Evolutionary conservation across 2,113 vertebrate species (phyloP).

Genomic region (Odocoileus virginianus): DNA sequence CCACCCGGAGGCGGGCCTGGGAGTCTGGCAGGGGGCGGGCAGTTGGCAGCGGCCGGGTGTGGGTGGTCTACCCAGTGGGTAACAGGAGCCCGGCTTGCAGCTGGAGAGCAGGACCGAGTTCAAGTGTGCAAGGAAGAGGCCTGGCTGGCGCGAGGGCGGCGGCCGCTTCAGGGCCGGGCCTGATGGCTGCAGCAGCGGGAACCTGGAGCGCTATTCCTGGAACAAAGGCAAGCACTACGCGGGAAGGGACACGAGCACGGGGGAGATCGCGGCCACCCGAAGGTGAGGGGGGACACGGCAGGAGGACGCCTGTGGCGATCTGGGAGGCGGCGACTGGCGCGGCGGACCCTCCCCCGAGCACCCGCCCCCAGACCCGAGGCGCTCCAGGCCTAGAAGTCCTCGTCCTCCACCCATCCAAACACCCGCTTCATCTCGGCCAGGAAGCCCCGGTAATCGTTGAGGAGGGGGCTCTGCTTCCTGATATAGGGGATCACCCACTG

Average conservation of each 20-base stretch:
- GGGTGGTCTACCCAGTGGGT: not conserved
- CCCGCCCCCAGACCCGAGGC: not conserved
- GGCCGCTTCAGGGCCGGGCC: not conserved
- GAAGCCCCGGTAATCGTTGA: not conserved
- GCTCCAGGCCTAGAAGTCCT: not conserved
- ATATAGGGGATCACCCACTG: not conserved
- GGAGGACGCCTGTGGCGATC: no score
- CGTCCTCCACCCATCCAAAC: not conserved
- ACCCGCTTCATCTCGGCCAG: not conserved
- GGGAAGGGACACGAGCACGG: not conserved
- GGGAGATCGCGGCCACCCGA: not conserved
- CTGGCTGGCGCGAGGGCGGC: not conserved
- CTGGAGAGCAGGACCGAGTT: not conserved
- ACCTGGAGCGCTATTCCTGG: not conserved
- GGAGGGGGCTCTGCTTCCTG: not conserved
- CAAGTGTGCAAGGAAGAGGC: not conserved
- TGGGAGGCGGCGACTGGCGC: no score
- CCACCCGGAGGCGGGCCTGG: not conserved
- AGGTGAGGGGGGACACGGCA: no score
- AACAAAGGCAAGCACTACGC: not conserved
- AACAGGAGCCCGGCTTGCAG: not conserved
- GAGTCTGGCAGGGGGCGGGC: not conserved
- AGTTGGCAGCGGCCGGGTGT: not conserved
- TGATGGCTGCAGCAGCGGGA: not conserved
- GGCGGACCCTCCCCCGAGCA: not conserved